Conservation (phyloP, 2,797 vertebrate species). For the Sebastes minor region DNA sequence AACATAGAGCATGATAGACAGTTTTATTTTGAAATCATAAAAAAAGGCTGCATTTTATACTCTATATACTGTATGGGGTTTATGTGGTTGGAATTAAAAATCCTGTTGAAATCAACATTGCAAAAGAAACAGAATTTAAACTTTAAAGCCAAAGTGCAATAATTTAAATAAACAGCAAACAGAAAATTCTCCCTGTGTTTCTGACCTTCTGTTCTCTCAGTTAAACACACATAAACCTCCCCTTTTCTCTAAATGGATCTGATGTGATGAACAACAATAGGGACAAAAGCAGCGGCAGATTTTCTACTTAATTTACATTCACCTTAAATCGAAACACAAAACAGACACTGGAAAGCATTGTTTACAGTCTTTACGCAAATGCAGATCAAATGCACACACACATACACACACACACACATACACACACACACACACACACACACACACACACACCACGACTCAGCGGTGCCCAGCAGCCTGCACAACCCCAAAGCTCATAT, state of each 20-base stretch:
- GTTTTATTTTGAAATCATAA: background rate
- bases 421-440: constrained; percentile 23
- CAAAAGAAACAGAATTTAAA: background rate
- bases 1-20: background rate
- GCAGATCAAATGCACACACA: constrained; percentile 38
- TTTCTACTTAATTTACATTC: constrained; percentile 18
- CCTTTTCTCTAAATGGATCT: background rate
- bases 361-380: constrained; percentile 46
- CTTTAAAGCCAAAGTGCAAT: background rate
- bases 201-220: background rate
- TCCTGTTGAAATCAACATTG: background rate
- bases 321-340: constrained; percentile 26
- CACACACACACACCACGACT: constrained; percentile 13
- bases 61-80: background rate
- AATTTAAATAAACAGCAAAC: background rate
- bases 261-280: background rate
- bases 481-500: constrained; percentile 74
- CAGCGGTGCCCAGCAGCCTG: constrained; percentile 54
- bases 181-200: background rate
- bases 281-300: background rate
- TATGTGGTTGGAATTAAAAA: background rate
- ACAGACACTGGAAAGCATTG: constrained; percentile 19
- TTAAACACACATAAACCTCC: background rate
- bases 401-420: constrained; percentile 17
- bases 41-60: background rate